phyloP scores from a whole-genome alignment of 1,140 invertebrate species.

The Caerostris extrusa region DNA sequence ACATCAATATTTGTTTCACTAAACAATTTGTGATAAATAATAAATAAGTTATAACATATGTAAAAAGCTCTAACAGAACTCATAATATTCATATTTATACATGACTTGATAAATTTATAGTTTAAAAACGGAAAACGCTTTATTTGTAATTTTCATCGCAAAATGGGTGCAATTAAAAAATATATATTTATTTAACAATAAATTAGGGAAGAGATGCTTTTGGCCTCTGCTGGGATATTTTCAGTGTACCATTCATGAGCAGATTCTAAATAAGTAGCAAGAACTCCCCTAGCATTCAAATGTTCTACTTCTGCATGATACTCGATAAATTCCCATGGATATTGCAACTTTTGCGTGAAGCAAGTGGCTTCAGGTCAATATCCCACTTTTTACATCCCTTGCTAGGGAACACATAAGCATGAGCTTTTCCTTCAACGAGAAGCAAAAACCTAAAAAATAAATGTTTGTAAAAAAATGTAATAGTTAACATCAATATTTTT shows the following conservation, averaged over 20 bases:
- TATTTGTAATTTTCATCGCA: no score
- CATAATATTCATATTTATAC: no score
- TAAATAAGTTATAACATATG: no score
- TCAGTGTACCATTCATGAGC: conserved; percentile 87
- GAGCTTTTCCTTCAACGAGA: conserved; percentile 95
- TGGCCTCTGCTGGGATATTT: conserved; percentile 84
- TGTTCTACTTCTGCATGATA: conserved; percentile 86
- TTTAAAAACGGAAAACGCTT: no score
- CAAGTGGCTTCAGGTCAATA: conserved; percentile 97
- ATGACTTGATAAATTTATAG: no score
- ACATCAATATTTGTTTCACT: no score
- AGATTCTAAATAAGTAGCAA: conserved; percentile 88
- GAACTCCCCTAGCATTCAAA: conserved; percentile 90
- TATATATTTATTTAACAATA: neutral
- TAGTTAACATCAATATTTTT: no score
- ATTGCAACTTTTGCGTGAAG: conserved; percentile 91
- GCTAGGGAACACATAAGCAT: conserved; percentile 98
- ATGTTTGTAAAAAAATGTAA: no score
- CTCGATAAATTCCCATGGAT: conserved; percentile 91
- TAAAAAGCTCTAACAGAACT: no score
- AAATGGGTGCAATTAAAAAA: no score
- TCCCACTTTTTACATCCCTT: conserved; percentile 99
- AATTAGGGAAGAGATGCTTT: conserved; percentile 45
- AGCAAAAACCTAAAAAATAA: conserved; percentile 90
- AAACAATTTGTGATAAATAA: no score